Base-by-base conservation (phyloP, 1,140 invertebrate species). In the Drosophila sulfurigaster region DNA sequence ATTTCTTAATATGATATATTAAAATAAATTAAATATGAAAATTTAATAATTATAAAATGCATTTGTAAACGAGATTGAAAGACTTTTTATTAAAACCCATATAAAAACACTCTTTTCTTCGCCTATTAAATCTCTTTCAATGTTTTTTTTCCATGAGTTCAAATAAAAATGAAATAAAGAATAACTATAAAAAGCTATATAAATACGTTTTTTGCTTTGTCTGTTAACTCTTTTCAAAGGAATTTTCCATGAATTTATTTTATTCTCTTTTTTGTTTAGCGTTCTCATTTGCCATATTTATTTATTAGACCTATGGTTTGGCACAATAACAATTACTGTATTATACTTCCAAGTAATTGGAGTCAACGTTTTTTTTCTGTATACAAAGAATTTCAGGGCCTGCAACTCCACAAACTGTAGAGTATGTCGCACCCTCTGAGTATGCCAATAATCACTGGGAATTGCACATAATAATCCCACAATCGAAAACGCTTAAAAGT, bases 401-500 rank as follows among this genome's bases (percentile, higher is more conserved):
- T 30, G 25, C 11, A n/a, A 41, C 7, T 41, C 3, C 7, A 7
- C 11, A n/a, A 13, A 43, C 13, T 35, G n/a, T 5, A 1, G 0
- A 11, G 51, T 15, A 32, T 41, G 20, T 48, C 32, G 35, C 54
- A 57, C 32, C 15, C 15, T 16, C 16, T 20, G 13, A 38, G 15
- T 41, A 11, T 5, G 7, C 5, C 13, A 16, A 32, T 41, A 20
- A 11, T 5, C 8, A 41, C 5, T 41, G 54, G 54, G 11, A 57
- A 25, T 8, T 13, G 30, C 25, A 54, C 30, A 32, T 15, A 54
- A 35, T 15, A 35, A 54, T 25, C 54, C 54, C 35, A 38, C 54
- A 41, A 38, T 38, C 32, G 13, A n/a, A 57, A 57, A 57, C 13
- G 13, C 13, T 62, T 16, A 13, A 48, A 72, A 16, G 5, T 13